These are phyloP conservation scores for Drosophila sordidula DNA, from an alignment of 2,888 invertebrate genomes.

Conservation along the genomic window DNA sequence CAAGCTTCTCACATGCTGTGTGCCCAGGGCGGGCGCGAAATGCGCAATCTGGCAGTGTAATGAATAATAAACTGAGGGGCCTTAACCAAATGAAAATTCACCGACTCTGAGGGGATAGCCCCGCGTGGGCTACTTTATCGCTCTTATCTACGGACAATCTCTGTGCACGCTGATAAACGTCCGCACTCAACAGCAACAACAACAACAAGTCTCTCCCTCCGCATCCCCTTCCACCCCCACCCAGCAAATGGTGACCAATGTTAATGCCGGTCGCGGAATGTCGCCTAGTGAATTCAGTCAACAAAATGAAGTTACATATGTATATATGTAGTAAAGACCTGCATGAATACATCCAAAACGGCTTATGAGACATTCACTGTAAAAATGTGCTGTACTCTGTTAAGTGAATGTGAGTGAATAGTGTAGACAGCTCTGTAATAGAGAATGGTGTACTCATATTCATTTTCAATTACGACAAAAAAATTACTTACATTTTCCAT, in stretches of 20 bases:
- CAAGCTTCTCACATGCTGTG: conserved; percentile 9
- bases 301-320: conserved; percentile 1
- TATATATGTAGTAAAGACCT: no score
- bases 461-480: no score
- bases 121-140: conserved; percentile 49
- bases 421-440: no score
- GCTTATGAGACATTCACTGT: no score
- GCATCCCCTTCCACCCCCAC: not conserved
- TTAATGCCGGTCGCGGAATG: conserved; percentile 14
- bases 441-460: no score
- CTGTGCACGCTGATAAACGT: conserved; percentile 53
- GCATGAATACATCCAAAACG: no score
- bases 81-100: conserved; percentile 33
- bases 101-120: conserved; percentile 21
- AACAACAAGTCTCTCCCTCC: conserved; percentile 2
- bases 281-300: conserved; percentile 14
- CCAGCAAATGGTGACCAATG: conserved; percentile 6
- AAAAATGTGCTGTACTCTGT: no score
- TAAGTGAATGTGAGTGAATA: no score
- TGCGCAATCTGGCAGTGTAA: conserved; percentile 52
- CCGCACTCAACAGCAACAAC: conserved; percentile 10
- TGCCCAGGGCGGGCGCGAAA: conserved; percentile 15
- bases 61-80: conserved; percentile 48
- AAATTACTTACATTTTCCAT: no score
- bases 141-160: conserved; percentile 62